Percentiles rank a stretch among this genome's conserved stretches.
These are phyloP conservation scores for Cryptocephalus primarius DNA, from an alignment of 2,888 invertebrate species.

Conservation along the genomic window DNA sequence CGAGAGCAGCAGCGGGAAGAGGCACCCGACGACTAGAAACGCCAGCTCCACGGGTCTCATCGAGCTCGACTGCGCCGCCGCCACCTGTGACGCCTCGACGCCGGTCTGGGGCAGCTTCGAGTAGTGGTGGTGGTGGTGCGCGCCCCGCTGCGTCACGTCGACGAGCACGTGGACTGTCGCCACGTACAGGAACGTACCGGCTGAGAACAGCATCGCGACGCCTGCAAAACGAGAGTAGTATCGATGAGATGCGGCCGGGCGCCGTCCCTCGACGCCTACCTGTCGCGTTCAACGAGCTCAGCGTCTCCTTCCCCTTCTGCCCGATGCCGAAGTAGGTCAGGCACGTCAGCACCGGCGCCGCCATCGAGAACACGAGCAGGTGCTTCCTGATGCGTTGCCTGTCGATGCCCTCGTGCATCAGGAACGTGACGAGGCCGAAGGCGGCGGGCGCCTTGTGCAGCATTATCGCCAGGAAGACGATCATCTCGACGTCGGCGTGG, in stretches of 20 bases:
- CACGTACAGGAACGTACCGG: constrained; percentile 97
- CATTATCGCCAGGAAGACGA: constrained; percentile 98
- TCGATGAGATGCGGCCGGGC: background rate
- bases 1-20: constrained; percentile 82
- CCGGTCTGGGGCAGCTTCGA: constrained; percentile 30
- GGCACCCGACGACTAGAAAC: constrained; percentile 74
- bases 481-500: constrained; percentile 92
- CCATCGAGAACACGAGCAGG: constrained; percentile 79
- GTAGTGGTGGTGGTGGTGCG: constrained; percentile 35
- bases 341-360: constrained; percentile 84
- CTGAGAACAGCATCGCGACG: constrained; percentile 96
- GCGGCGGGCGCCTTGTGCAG: constrained; percentile 98
- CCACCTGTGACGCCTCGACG: constrained; percentile 24
- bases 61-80: constrained; percentile 14
- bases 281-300: constrained; percentile 84
- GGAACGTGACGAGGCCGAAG: constrained; percentile 95
- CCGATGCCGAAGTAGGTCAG: constrained; percentile 90
- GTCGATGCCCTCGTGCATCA: constrained; percentile 90
- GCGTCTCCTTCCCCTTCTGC: constrained; percentile 82
- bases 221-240: constrained; percentile 44
- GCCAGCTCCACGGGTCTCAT: constrained; percentile 68
- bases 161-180: constrained; percentile 98
- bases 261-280: no score
- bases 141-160: constrained; percentile 61
- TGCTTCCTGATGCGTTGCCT: constrained; percentile 79